Evolutionary conservation across 2,113 vertebrate genomes (phyloP).

Genomic region (Gymnobelideus leadbeateri): DNA sequence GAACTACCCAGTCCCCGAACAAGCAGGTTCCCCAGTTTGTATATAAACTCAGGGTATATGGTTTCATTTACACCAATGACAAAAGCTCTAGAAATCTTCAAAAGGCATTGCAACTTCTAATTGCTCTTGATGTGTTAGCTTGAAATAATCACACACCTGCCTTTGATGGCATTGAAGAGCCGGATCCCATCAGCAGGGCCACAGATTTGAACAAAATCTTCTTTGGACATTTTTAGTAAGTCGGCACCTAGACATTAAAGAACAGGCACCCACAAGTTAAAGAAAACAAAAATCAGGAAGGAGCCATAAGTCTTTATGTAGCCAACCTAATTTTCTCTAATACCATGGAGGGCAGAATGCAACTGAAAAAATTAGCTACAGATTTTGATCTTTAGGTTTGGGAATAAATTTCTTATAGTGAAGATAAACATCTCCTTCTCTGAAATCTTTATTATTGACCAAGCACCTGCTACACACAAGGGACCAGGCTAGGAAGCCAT

Average conservation of each 20-base stretch:
- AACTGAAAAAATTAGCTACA: background rate
- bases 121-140: background rate
- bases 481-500: no score
- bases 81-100: background rate
- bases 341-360: background rate
- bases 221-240: conserved; percentile 94
- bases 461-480: no score
- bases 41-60: background rate
- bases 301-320: background rate
- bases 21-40: background rate
- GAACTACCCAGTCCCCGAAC: background rate
- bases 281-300: conserved; percentile 22
- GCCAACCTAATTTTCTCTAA: background rate
- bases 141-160: conserved; percentile 88
- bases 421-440: background rate
- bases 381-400: background rate
- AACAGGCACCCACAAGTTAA: background rate
- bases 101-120: background rate
- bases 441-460: background rate
- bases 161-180: conserved; percentile 95
- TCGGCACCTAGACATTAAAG: conserved; percentile 89
- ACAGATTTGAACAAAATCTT: conserved; percentile 96
- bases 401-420: background rate
- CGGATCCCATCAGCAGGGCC: conserved; percentile 96
- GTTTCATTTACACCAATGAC: background rate